phyloP scores from a whole-genome alignment of 2,888 invertebrate species.

The Cyclophora punctaria region DNA sequence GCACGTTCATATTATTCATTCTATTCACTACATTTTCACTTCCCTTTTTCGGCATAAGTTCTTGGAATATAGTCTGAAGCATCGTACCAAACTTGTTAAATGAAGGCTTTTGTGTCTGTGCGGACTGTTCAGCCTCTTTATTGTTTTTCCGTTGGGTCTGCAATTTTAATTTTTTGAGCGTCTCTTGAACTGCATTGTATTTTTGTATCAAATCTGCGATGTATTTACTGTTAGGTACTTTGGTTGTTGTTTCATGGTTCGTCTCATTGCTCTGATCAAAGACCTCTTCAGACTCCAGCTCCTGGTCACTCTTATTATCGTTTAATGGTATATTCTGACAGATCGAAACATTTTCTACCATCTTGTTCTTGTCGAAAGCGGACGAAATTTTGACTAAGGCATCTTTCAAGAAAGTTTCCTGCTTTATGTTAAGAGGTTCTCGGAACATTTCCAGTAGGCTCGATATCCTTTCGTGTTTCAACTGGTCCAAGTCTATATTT shows the following conservation, averaged over 20 bases:
- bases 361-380: conserved; percentile 42
- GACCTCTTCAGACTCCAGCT: neutral
- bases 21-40: conserved; percentile 31
- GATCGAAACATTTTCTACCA: conserved; percentile 40
- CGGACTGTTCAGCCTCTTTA: too few species aligned
- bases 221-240: conserved; percentile 31
- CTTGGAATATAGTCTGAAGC: conserved; percentile 50
- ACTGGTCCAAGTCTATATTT: conserved; percentile 43
- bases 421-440: conserved; percentile 55
- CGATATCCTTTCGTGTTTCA: conserved; percentile 56
- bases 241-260: conserved; percentile 33
- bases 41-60: conserved; percentile 43
- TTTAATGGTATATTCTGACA: conserved; percentile 39
- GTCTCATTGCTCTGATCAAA: conserved; percentile 6
- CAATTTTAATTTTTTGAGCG: conserved; percentile 28
- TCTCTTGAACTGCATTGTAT: conserved; percentile 43
- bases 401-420: conserved; percentile 54
- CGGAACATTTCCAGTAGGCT: conserved; percentile 58
- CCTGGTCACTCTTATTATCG: conserved; percentile 19
- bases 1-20: conserved; percentile 31
- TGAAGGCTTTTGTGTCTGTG: conserved; percentile 12
- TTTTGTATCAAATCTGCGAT: conserved; percentile 47
- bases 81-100: conserved; percentile 46
- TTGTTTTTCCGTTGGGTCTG: too few species aligned
- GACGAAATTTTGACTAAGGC: conserved; percentile 51